Evolutionary conservation across 2,113 vertebrate genomes (phyloP).

Genomic region (Clarias magur): DNA sequence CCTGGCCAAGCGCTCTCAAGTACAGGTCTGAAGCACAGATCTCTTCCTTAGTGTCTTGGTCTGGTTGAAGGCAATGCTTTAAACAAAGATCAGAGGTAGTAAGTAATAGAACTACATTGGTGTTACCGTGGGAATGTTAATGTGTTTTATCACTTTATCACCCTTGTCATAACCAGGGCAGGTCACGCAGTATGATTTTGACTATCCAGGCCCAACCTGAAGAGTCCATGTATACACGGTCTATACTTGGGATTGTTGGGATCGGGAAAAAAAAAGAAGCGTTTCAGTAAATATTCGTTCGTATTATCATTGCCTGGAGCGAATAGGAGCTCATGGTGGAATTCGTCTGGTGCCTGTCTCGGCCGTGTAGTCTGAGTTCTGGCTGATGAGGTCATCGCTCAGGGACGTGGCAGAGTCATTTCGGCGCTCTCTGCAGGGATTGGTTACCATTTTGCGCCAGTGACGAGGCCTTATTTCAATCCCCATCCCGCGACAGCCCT

Average conservation of each 20-base stretch:
- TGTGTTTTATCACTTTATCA: neutral
- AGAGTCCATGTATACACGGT: neutral
- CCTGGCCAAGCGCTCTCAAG: conserved; percentile 44
- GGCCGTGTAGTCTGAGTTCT: conserved; percentile 39
- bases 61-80: neutral
- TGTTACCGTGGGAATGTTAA: neutral
- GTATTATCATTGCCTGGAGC: conserved; percentile 17
- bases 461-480: conserved; percentile 39
- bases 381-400: conserved; percentile 51
- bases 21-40: conserved; percentile 45
- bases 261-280: neutral
- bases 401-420: conserved; percentile 52
- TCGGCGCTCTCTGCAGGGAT: conserved; percentile 26
- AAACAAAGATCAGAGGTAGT: neutral
- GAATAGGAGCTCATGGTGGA: conserved; percentile 45
- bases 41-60: neutral
- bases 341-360: conserved; percentile 48
- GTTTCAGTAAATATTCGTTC: conserved; percentile 21
- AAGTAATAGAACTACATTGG: neutral
- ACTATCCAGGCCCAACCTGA: neutral
- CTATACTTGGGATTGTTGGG: neutral
- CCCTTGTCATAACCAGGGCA: neutral
- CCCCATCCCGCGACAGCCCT: conserved; percentile 30
- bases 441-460: conserved; percentile 43
- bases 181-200: neutral